Evolutionary conservation across 2,797 vertebrate species (phyloP).

Genomic region (Rhincodon typus): DNA sequence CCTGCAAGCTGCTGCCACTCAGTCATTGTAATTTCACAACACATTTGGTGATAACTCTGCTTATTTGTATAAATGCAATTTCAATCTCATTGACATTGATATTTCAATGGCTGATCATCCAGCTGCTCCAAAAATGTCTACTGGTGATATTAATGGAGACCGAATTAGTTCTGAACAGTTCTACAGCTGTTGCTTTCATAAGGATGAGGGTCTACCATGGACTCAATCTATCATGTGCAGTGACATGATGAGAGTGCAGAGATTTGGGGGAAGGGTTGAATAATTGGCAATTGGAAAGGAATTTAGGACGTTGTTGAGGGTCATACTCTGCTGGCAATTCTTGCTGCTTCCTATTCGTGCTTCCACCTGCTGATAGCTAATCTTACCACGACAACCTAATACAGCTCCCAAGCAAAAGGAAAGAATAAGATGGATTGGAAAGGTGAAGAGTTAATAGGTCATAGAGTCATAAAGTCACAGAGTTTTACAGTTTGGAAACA

Average conservation of each 20-base stretch:
- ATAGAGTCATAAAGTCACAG: too few relatives aligned
- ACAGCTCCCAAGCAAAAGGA: not conserved
- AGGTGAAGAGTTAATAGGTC: too few relatives aligned
- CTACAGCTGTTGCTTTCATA: too few relatives aligned
- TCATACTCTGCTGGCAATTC: not conserved
- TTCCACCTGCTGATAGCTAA: not conserved
- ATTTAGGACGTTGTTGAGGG: not conserved
- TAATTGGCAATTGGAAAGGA: not conserved
- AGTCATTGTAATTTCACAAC: not conserved
- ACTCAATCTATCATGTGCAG: not conserved
- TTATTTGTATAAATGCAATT: not conserved
- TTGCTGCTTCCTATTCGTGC: not conserved
- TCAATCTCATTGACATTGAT: not conserved
- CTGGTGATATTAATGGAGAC: too few relatives aligned
- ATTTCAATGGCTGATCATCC: not conserved
- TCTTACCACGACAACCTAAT: not conserved
- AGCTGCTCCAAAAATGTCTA: not conserved
- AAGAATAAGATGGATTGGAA: too few relatives aligned
- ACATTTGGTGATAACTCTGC: not conserved
- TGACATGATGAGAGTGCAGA: not conserved
- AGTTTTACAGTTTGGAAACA: too few relatives aligned
- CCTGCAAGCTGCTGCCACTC: not conserved
- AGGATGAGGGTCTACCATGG: not conserved
- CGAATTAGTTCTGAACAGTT: too few relatives aligned
- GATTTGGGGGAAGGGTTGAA: not conserved